Conservation (phyloP, 2,888 invertebrate genomes). For the Hirtodrosophila duncani region DNA sequence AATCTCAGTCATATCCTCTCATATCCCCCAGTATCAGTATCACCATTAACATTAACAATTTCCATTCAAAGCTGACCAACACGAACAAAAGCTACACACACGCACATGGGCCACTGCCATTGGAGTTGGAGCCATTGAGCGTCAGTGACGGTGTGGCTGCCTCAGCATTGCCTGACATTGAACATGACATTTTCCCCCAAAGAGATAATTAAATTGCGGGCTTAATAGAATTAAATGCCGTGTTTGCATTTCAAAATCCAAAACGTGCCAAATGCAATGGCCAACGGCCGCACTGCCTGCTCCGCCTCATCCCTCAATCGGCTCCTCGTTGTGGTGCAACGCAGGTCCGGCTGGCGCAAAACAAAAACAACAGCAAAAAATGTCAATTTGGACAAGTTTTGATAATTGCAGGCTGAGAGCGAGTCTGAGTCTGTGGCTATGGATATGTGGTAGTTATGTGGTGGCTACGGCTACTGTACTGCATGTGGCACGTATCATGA, state of each 20-base stretch:
- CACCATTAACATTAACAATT: too few species aligned
- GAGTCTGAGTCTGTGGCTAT: not conserved
- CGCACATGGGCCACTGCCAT: too few species aligned
- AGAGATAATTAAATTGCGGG: slow-evolving; percentile 70
- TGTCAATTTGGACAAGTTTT: slow-evolving; percentile 72
- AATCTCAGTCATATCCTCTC: too few species aligned
- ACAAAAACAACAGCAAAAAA: slow-evolving; percentile 36
- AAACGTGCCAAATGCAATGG: slow-evolving; percentile 58
- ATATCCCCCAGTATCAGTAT: too few species aligned
- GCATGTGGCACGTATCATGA: slow-evolving; percentile 53
- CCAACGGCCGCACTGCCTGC: slow-evolving; percentile 30
- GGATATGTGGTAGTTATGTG: slow-evolving; percentile 32
- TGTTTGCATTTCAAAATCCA: slow-evolving; percentile 71
- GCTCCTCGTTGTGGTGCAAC: slow-evolving; percentile 22
- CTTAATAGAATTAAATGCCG: slow-evolving; percentile 74
- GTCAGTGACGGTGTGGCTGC: slow-evolving; percentile 5
- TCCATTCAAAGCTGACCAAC: too few species aligned
- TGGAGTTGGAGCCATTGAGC: slow-evolving; percentile 6
- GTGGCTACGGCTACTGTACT: slow-evolving; percentile 57
- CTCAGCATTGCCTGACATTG: slow-evolving; percentile 60
- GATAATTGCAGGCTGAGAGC: slow-evolving; percentile 63
- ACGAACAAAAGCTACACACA: too few species aligned
- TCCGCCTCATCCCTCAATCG: slow-evolving; percentile 1
- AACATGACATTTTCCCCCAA: slow-evolving; percentile 62
- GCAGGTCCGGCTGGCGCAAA: slow-evolving; percentile 35